Conservation (phyloP, 2,797 vertebrate genomes). For the Mastacembelus armatus region DNA sequence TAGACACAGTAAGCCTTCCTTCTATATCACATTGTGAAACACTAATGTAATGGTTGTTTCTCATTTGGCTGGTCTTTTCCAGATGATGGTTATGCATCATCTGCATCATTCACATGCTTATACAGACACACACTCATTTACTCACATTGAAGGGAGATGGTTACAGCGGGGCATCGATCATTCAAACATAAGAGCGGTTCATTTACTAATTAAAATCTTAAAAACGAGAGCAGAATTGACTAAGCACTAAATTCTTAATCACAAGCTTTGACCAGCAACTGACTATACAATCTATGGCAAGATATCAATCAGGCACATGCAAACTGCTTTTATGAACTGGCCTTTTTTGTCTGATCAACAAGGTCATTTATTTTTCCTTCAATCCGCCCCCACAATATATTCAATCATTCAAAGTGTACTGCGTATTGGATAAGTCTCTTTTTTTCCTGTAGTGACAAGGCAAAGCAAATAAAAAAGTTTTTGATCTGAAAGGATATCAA, state of each 20-base stretch:
- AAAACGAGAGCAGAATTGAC: constrained; percentile 89
- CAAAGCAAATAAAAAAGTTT: constrained; percentile 51
- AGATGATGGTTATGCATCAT: constrained; percentile 76
- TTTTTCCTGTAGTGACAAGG: constrained; percentile 47
- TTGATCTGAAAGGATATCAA: constrained; percentile 62
- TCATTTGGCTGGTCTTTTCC: constrained; percentile 70
- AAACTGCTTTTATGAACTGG: constrained; percentile 72
- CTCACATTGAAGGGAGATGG: constrained; percentile 58
- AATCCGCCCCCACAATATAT: constrained; percentile 62
- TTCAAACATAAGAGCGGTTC: constrained; percentile 88
- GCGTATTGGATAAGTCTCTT: constrained; percentile 28
- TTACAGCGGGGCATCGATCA: constrained; percentile 90
- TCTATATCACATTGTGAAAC: constrained; percentile 65
- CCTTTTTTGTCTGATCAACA: constrained; percentile 63
- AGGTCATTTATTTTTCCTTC: constrained; percentile 69
- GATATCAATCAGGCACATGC: constrained; percentile 75
- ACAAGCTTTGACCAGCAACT: constrained; percentile 82
- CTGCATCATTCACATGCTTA: constrained; percentile 68
- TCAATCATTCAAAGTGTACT: constrained; percentile 74
- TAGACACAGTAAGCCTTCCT: constrained; percentile 69
- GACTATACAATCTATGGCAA: constrained; percentile 78
- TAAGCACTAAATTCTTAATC: constrained; percentile 89
- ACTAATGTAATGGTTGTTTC: constrained; percentile 79
- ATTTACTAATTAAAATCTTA: constrained; percentile 96
- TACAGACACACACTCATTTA: constrained; percentile 64